Percentiles rank a stretch among this genome's conserved stretches.
These are phyloP conservation scores for Tringa solitaria DNA, from an alignment of 2,113 vertebrate genomes.

Conservation along the genomic window DNA sequence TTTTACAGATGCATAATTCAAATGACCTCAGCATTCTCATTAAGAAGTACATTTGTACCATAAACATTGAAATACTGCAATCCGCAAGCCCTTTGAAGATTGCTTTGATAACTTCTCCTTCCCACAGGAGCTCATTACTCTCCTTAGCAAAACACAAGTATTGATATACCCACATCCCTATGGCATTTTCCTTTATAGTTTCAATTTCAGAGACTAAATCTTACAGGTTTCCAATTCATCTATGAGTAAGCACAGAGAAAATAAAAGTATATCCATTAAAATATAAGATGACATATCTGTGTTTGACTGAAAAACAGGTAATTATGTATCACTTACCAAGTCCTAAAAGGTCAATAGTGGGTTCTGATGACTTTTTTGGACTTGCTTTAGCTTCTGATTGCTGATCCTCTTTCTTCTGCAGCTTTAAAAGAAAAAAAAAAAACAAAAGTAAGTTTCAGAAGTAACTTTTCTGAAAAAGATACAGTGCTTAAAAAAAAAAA, in stretches of 20 bases:
- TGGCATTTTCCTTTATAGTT: constrained; percentile 33
- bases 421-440: constrained; percentile 56
- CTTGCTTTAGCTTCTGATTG: constrained; percentile 83
- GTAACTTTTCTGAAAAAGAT: not conserved
- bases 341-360: constrained; percentile 90
- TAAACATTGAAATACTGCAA: constrained; percentile 45
- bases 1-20: not conserved
- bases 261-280: not conserved
- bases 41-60: not conserved
- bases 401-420: constrained; percentile 86
- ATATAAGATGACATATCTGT: not conserved
- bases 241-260: constrained; percentile 16
- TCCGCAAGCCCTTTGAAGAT: constrained; percentile 56
- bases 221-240: constrained; percentile 5
- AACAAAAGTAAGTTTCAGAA: not conserved
- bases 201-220: constrained; percentile 5
- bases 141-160: constrained; percentile 21
- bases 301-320: not conserved
- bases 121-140: constrained; percentile 72
- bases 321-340: constrained; percentile 84
- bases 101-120: constrained; percentile 40
- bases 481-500: not conserved
- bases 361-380: constrained; percentile 83
- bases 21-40: constrained; percentile 9
- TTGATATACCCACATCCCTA: not conserved